Evolutionary conservation across 2,888 invertebrate species (phyloP).

Genomic region (Diarsia rubi): DNA sequence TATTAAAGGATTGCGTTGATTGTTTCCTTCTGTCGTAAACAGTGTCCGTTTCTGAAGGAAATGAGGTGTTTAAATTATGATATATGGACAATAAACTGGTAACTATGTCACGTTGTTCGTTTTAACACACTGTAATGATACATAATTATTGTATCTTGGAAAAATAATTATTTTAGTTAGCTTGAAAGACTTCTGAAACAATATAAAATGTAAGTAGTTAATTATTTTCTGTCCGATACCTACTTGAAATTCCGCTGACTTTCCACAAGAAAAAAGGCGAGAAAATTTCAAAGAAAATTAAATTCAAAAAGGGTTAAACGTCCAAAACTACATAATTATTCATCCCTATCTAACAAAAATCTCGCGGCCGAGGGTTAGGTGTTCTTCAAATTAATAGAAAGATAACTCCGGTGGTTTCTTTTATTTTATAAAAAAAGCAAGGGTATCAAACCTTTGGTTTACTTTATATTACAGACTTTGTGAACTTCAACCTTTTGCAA

Average conservation of each 20-base stretch:
- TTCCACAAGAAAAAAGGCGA: conserved; percentile 14
- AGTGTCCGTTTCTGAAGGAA: conserved; percentile 2
- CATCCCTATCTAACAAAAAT: conserved; percentile 66
- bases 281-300: conserved; percentile 38
- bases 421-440: conserved; percentile 83
- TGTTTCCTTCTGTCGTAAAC: conserved; percentile 21
- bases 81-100: conserved; percentile 23
- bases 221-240: not conserved
- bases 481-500: conserved; percentile 69
- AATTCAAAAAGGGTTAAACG: conserved; percentile 43
- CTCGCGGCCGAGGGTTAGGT: conserved; percentile 62
- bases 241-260: not conserved
- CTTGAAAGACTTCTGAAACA: not conserved
- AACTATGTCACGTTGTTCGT: conserved; percentile 2
- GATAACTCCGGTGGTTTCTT: conserved; percentile 81
- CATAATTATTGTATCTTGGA: not conserved
- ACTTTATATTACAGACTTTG: conserved; percentile 80
- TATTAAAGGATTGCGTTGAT: not conserved
- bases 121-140: not conserved
- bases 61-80: conserved; percentile 17
- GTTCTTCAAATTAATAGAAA: conserved; percentile 85
- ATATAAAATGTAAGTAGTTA: not conserved
- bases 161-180: not conserved
- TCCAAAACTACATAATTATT: conserved; percentile 57
- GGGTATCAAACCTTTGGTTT: conserved; percentile 80